These are phyloP conservation scores for Amphipoea lucens DNA, from an alignment of 2,888 invertebrate genomes.

Conservation along the genomic window DNA sequence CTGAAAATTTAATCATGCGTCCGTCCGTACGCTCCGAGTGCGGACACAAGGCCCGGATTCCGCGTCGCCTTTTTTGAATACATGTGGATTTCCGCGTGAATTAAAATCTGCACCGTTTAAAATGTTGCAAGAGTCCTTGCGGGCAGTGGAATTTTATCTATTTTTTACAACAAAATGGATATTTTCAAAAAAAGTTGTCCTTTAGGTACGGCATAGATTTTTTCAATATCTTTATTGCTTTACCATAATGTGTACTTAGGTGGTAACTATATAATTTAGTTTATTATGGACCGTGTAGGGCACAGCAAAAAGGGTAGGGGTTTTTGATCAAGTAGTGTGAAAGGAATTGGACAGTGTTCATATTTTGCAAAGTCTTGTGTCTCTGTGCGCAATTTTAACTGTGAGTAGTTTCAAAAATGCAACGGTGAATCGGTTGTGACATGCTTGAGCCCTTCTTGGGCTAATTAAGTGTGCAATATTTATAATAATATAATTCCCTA, in stretches of 20 bases:
- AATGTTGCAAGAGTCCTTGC: conserved; percentile 38
- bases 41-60: conserved; percentile 37
- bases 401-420: background rate
- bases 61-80: conserved; percentile 65
- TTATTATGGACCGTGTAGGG: too few relatives aligned
- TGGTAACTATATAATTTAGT: too few relatives aligned
- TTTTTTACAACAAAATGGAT: background rate
- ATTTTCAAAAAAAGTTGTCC: background rate
- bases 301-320: too few relatives aligned
- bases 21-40: conserved; percentile 37
- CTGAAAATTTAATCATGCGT: conserved; percentile 72
- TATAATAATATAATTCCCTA: background rate
- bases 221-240: too few relatives aligned
- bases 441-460: background rate
- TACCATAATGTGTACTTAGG: too few relatives aligned
- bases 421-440: background rate
- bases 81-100: conserved; percentile 62
- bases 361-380: background rate
- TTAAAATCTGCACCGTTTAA: conserved; percentile 56
- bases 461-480: background rate
- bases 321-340: background rate
- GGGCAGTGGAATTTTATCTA: background rate
- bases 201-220: background rate
- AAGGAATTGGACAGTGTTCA: background rate
- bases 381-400: background rate